These are phyloP conservation scores for Nebria brevicollis DNA, from an alignment of 2,888 invertebrate genomes.

Conservation along the genomic window DNA sequence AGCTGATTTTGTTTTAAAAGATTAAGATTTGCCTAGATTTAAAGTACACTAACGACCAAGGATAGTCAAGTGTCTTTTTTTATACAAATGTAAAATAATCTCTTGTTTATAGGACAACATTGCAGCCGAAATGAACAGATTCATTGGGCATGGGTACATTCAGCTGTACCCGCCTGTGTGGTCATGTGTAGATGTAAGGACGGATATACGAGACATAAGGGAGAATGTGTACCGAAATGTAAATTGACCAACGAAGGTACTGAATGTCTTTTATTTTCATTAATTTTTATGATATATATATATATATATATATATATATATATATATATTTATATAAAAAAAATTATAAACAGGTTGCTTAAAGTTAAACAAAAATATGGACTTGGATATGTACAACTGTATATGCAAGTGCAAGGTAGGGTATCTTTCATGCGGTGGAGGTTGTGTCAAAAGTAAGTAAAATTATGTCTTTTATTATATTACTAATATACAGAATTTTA, in stretches of 20 bases:
- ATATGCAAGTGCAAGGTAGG: neutral
- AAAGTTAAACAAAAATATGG: neutral
- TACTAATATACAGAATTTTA: neutral
- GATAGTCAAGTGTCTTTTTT: no score
- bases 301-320: neutral
- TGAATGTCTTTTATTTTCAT: neutral
- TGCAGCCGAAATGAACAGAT: constrained; percentile 4
- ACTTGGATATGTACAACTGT: neutral
- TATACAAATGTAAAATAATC: neutral
- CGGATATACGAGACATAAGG: neutral
- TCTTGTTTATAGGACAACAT: neutral
- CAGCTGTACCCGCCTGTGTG: neutral
- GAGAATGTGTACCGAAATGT: neutral
- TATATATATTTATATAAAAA: neutral
- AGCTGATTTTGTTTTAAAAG: no score
- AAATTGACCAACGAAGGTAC: neutral
- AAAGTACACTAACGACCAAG: no score
- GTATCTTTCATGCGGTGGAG: neutral
- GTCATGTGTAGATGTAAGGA: constrained; percentile 7
- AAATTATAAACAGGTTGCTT: neutral
- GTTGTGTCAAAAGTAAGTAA: constrained; percentile 10
- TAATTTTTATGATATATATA: neutral
- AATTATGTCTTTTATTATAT: neutral
- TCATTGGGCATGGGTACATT: neutral
- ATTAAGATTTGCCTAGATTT: no score